Evolutionary conservation across 2,113 vertebrate genomes (phyloP), one percentile per base, ranked within the genome.

Genomic region (Nibea albiflora): DNA sequence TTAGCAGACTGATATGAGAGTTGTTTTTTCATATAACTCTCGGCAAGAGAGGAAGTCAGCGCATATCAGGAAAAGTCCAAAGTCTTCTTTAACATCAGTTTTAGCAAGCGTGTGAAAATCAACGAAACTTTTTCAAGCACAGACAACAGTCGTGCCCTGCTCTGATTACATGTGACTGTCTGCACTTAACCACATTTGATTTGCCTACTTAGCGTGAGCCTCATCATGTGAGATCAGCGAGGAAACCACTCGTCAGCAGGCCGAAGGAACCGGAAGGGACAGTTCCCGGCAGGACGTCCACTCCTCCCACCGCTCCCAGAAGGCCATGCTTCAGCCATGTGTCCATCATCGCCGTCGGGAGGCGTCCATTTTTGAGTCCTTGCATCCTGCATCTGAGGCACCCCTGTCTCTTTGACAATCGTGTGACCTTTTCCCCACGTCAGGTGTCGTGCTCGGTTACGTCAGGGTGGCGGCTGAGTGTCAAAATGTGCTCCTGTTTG

Each of bases 231-330:
- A 84, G 73, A 92, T 89, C 81, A 76, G 89, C 46, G 81, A 85
- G 92, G 87, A 89, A 84, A 73, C 88, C 73, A 61, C 87, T 87
- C 79, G 82, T 94, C 93, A 90, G 64, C 28, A 1, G 56, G 65
- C 73, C 28, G 16, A 62, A 85, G 89, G 81, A 91, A 93, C 85
- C 75, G 69, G 88, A 94, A 94, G 92, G 93, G 93, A 94, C 93
- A 94, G 89, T 46, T 94, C 91, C 88, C 61, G 85, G 88, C 91
- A 90, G 89, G 93, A 90, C 73, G 46, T 88, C 89, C 88, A 88
- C 90, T 92, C 89, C 88, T 93, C 93, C 92, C 92, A 92, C 93
- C 87, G 93, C 88, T 94, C 92, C 86, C 86, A 92, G 92, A 94
- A 93, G 92, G 93, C 93, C 93, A 94, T 86, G 86, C 88, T 93